Percentiles rank a stretch among this genome's conserved stretches.
Evolutionary conservation across 2,888 invertebrate species (phyloP).

Genomic region (Anthophora plumipes): DNA sequence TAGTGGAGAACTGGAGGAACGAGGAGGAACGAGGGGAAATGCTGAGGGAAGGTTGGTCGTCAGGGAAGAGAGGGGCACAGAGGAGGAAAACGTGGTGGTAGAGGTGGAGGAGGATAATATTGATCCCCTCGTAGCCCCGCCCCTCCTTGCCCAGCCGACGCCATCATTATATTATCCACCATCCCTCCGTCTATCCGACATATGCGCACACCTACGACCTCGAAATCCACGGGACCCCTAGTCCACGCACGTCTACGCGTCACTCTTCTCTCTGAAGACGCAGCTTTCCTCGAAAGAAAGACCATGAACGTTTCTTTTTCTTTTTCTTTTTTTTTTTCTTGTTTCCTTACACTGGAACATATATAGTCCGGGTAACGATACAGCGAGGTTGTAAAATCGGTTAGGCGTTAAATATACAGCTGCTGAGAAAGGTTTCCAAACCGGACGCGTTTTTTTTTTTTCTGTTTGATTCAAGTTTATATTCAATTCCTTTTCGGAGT

Average conservation of each 20-base stretch:
- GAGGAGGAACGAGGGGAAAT: no score
- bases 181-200: conserved; percentile 81
- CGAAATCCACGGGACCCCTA: conserved; percentile 65
- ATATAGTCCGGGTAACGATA: no score
- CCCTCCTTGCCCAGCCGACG: conserved; percentile 83
- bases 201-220: conserved; percentile 73
- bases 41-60: conserved; percentile 58
- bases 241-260: conserved; percentile 48
- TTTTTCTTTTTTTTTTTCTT: conserved; percentile 12
- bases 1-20: conserved; percentile 55
- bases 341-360: no score
- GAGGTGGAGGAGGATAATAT: conserved; percentile 84
- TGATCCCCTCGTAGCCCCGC: conserved; percentile 85
- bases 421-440: no score
- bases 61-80: conserved; percentile 67
- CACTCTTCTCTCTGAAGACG: background rate
- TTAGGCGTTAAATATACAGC: no score
- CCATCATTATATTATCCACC: conserved; percentile 85
- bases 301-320: conserved; percentile 5
- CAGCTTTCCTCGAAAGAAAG: background rate
- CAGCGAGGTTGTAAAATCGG: no score
- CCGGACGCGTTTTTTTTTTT: no score
- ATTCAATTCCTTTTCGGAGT: no score
- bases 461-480: no score
- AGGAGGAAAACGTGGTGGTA: conserved; percentile 66